Conservation (phyloP, 2,888 invertebrate genomes). For the Selenia dentaria region DNA sequence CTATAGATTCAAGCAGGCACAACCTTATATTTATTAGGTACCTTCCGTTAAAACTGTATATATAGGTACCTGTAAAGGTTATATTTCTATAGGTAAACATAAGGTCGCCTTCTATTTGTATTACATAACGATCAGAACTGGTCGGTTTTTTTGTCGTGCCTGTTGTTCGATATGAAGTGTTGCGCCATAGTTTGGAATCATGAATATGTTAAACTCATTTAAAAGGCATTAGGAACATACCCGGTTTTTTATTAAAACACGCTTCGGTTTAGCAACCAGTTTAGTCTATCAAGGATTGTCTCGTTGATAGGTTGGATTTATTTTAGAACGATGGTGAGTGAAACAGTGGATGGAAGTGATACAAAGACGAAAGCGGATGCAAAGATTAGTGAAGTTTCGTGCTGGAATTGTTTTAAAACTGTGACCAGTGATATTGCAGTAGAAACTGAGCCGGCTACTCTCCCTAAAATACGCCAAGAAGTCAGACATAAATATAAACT, state of each 20-base stretch:
- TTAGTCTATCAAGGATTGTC: constrained; percentile 50
- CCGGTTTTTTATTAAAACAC: constrained; percentile 57
- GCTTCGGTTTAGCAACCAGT: constrained; percentile 40
- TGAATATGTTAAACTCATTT: constrained; percentile 60
- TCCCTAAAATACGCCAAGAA: constrained; percentile 57
- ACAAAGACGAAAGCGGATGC: constrained; percentile 36
- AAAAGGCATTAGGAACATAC: constrained; percentile 56
- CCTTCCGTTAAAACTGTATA: too few relatives aligned
- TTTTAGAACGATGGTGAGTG: constrained; percentile 36
- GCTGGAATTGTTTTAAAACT: constrained; percentile 69
- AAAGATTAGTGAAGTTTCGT: constrained; percentile 52
- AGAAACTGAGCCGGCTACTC: constrained; percentile 47
- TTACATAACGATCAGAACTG: constrained; percentile 43
- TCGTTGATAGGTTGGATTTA: constrained; percentile 22
- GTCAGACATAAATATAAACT: constrained; percentile 63
- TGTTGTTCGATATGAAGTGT: constrained; percentile 40
- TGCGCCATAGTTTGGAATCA: constrained; percentile 54
- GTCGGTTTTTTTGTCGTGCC: constrained; percentile 42
- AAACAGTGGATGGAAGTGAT: constrained; percentile 33
- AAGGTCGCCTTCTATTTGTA: constrained; percentile 35
- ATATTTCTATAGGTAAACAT: constrained; percentile 6
- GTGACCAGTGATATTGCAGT: constrained; percentile 43
- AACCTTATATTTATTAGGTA: too few relatives aligned
- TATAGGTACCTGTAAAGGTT: constrained; percentile 6
- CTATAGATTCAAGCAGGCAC: too few relatives aligned